A percentile compares a stretch with the other conserved stretches of the same genome.
These are phyloP conservation scores for Coracias cyanogaster DNA, from an alignment of 2,797 vertebrate genomes.

Conservation along the genomic window DNA sequence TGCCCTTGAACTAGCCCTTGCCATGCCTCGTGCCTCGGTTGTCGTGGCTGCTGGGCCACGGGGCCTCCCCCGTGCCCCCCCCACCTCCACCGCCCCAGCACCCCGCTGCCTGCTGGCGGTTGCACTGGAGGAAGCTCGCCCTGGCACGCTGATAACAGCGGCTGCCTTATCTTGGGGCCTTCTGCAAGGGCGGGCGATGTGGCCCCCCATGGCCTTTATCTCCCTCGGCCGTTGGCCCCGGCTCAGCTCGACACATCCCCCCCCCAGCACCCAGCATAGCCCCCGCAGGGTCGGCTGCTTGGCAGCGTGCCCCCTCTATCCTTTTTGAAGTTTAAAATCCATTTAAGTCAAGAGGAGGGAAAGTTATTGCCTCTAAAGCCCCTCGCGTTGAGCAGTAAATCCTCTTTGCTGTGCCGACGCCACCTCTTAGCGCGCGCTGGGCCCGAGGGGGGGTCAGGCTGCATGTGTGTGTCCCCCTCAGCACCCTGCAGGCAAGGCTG, in stretches of 20 bases:
- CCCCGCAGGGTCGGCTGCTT: background rate
- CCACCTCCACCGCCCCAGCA: fast-evolving
- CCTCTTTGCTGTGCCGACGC: slow-evolving; percentile 55
- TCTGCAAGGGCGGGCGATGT: background rate
- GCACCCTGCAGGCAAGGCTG: background rate
- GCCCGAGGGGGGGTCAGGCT: background rate
- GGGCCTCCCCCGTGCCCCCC: fast-evolving
- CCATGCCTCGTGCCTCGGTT: background rate
- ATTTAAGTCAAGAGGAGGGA: slow-evolving; percentile 76
- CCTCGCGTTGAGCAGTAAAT: slow-evolving; percentile 61
- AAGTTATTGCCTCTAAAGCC: slow-evolving; percentile 71
- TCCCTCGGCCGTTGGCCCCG: background rate
- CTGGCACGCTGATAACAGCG: background rate
- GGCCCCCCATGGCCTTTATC: background rate
- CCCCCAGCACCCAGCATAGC: background rate
- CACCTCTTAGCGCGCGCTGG: background rate
- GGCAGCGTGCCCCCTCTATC: slow-evolving; percentile 39
- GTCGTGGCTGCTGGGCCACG: background rate
- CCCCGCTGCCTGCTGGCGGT: background rate
- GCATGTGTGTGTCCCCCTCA: too few relatives aligned
- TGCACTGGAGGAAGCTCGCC: background rate
- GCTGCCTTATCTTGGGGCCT: background rate
- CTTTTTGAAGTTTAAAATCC: slow-evolving; percentile 74
- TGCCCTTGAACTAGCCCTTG: slow-evolving; percentile 24
- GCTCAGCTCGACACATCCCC: background rate